These are phyloP conservation scores for Zophobas atratus DNA, from an alignment of 1,140 invertebrate species.

Conservation along the genomic window DNA sequence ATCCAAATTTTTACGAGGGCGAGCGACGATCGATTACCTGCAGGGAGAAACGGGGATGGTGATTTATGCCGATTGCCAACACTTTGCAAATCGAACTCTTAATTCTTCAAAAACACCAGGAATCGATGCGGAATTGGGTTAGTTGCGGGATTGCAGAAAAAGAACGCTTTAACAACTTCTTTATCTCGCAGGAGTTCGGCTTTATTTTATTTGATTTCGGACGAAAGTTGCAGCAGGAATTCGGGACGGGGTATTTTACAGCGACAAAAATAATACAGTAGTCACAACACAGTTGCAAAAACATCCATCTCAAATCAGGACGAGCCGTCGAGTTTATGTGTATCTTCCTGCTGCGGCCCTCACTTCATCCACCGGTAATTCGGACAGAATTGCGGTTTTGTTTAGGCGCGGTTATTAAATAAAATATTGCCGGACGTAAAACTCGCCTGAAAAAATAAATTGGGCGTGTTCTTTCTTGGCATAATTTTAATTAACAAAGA, in stretches of 20 bases:
- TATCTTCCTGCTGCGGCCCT: no score
- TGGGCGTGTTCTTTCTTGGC: conserved; percentile 29
- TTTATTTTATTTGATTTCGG: no score
- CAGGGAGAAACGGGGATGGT: not conserved
- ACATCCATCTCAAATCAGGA: no score
- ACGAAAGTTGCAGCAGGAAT: no score
- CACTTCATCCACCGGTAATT: no score
- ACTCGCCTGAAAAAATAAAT: conserved; percentile 23
- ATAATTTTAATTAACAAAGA: conserved; percentile 52
- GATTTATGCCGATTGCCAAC: conserved; percentile 21
- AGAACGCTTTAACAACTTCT: no score
- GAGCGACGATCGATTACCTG: conserved; percentile 27
- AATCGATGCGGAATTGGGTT: not conserved
- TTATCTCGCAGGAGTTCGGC: no score
- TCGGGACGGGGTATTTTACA: no score
- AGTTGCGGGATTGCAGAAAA: not conserved
- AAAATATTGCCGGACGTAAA: conserved; percentile 14
- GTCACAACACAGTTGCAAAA: no score
- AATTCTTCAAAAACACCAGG: not conserved
- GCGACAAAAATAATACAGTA: no score
- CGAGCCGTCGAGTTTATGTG: no score
- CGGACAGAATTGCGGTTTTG: not conserved
- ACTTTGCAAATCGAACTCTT: conserved; percentile 14
- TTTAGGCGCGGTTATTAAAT: conserved; percentile 4
- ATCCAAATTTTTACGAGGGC: conserved; percentile 25